Conservation (phyloP, 2,888 invertebrate species). For the Pristionchus exspectatus region DNA sequence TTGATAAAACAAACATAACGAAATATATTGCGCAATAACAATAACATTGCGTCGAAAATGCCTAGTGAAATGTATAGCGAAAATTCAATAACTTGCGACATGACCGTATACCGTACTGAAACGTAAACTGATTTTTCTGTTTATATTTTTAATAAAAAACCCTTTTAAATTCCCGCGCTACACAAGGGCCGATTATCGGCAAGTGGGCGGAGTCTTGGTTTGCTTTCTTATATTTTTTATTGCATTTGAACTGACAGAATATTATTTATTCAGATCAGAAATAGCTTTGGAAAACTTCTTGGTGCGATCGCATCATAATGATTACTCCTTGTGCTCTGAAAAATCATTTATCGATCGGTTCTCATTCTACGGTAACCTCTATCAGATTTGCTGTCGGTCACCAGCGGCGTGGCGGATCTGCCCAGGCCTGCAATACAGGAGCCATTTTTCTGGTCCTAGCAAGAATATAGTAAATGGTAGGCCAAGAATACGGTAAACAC, state of each 20-base stretch:
- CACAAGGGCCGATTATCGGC: too few relatives aligned
- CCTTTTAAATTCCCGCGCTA: too few relatives aligned
- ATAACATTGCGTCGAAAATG: too few relatives aligned
- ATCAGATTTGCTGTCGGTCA: not conserved
- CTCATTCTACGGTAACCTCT: not conserved
- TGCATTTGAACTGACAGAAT: not conserved
- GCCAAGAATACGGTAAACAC: not conserved
- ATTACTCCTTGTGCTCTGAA: not conserved
- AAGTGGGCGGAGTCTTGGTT: too few relatives aligned
- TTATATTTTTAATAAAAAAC: too few relatives aligned
- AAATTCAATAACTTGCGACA: too few relatives aligned
- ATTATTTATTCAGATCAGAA: not conserved
- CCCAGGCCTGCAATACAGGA: not conserved
- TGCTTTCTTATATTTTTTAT: too few relatives aligned
- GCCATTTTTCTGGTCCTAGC: not conserved
- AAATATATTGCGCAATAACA: too few relatives aligned
- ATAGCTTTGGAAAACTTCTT: not conserved
- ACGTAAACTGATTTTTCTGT: too few relatives aligned
- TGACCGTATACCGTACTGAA: too few relatives aligned
- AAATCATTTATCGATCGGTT: not conserved
- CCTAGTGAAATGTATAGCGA: too few relatives aligned
- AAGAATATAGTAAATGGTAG: not conserved
- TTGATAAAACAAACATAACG: too few relatives aligned
- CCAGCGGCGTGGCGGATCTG: slow-evolving; percentile 2
- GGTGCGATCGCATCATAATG: not conserved